phyloP scores from a whole-genome alignment of 2,888 invertebrate genomes.

The Watsonalla binaria region DNA sequence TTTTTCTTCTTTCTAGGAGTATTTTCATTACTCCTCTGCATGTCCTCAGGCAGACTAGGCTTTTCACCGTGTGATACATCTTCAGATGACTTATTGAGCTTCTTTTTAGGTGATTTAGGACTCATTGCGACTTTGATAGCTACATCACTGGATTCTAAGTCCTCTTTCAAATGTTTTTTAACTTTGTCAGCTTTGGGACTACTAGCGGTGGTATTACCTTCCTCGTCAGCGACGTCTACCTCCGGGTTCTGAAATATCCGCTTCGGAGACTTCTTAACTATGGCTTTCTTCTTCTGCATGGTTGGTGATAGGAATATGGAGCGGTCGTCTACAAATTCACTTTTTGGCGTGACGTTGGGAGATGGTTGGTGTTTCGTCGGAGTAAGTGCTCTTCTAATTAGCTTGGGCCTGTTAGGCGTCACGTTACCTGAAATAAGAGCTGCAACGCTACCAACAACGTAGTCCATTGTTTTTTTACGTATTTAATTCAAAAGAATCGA shows the following conservation, averaged over 20 bases:
- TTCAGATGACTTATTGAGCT: conserved; percentile 14
- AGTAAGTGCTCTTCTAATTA: conserved; percentile 57
- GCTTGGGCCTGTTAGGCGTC: conserved; percentile 74
- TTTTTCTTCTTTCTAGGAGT: conserved; percentile 48
- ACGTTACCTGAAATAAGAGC: conserved; percentile 78
- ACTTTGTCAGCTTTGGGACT: conserved; percentile 66
- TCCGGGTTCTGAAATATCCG: conserved; percentile 66
- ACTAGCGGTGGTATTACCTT: conserved; percentile 20
- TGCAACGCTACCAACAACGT: conserved; percentile 78
- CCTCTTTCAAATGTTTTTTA: conserved; percentile 59
- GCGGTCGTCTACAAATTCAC: conserved; percentile 58
- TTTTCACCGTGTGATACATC: conserved; percentile 11
- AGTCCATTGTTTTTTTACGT: conserved; percentile 55
- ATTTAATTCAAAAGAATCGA: conserved; percentile 12
- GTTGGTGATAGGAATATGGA: conserved; percentile 68
- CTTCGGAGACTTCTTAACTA: conserved; percentile 69
- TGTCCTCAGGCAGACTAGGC: conserved; percentile 16
- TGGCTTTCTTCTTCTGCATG: conserved; percentile 65
- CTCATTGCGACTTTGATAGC: conserved; percentile 14
- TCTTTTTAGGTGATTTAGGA: conserved; percentile 18
- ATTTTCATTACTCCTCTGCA: conserved; percentile 27
- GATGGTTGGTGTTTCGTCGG: conserved; percentile 67
- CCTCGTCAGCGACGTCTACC: conserved; percentile 46
- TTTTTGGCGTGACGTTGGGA: conserved; percentile 68
- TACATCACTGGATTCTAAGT: conserved; percentile 37